phyloP scores from a whole-genome alignment of 1,140 invertebrate genomes.

The Drosophila kanapiae region DNA sequence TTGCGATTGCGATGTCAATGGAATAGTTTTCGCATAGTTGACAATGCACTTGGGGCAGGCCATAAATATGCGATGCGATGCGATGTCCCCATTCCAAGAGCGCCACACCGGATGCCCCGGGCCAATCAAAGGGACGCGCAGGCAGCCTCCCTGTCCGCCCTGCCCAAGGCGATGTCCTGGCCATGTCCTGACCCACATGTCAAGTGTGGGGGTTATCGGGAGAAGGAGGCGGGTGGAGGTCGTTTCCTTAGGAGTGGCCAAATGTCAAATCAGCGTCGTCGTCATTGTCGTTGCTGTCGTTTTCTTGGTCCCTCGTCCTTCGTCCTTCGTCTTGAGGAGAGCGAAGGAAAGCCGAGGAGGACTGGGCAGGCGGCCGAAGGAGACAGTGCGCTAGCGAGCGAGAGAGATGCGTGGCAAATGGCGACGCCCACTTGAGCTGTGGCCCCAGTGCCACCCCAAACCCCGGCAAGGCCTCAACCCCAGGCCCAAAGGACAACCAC shows the following conservation, averaged over 20 bases:
- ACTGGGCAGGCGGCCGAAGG: constrained; percentile 2
- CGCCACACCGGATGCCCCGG: constrained; percentile 12
- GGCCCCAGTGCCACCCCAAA: constrained; percentile 17
- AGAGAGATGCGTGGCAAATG: constrained; percentile 59
- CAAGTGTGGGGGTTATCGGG: constrained; percentile 33
- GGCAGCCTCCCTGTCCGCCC: neutral
- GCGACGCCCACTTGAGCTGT: constrained; percentile 65
- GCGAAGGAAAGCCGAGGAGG: constrained; percentile 2
- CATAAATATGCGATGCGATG: constrained; percentile 31
- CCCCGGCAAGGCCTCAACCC: constrained; percentile 16
- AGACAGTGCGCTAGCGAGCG: constrained; percentile 23
- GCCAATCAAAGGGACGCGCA: constrained; percentile 38
- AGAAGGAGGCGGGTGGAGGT: neutral
- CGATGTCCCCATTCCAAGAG: neutral
- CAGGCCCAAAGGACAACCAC: neutral
- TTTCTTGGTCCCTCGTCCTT: constrained; percentile 35
- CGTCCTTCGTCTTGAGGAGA: constrained; percentile 43
- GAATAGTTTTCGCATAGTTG: constrained; percentile 25
- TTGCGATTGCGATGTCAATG: constrained; percentile 11
- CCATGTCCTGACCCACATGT: constrained; percentile 70
- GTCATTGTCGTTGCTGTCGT: constrained; percentile 11
- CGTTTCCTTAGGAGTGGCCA: constrained; percentile 68
- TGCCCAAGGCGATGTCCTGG: neutral
- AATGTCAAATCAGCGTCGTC: constrained; percentile 59
- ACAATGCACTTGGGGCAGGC: constrained; percentile 40